A percentile compares a stretch with the other conserved stretches of the same genome.
These are phyloP conservation scores for Tricholauxania praeusta DNA, from an alignment of 2,888 invertebrate genomes.

Conservation along the genomic window DNA sequence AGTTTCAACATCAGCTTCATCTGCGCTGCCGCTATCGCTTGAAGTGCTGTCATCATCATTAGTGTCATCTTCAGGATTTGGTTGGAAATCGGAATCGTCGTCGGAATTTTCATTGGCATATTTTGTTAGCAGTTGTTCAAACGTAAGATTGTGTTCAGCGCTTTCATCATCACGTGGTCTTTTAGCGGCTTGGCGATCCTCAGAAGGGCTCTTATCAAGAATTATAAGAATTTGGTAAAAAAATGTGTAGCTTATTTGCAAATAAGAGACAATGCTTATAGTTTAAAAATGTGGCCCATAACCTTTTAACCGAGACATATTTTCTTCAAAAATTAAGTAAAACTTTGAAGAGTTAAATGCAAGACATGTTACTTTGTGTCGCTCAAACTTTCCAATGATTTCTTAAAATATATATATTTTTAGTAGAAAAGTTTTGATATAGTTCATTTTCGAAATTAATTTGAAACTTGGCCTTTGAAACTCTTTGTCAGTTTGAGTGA, in stretches of 20 bases:
- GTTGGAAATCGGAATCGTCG: constrained; percentile 61
- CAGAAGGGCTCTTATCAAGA: too few species aligned
- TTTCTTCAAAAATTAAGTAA: too few species aligned
- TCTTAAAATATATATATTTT: too few species aligned
- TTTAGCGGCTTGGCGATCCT: constrained; percentile 40
- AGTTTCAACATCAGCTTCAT: constrained; percentile 29
- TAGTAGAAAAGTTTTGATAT: too few species aligned
- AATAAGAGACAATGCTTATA: not conserved
- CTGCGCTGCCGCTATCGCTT: constrained; percentile 22
- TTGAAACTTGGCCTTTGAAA: too few species aligned
- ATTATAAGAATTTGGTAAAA: not conserved
- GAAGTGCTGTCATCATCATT: constrained; percentile 37
- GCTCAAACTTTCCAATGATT: too few species aligned
- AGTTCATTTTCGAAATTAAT: too few species aligned
- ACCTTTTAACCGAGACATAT: too few species aligned
- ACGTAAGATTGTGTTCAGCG: constrained; percentile 52
- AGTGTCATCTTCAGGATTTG: constrained; percentile 48
- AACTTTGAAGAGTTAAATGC: too few species aligned
- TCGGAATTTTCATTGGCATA: constrained; percentile 58
- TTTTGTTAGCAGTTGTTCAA: constrained; percentile 58
- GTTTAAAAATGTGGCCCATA: too few species aligned
- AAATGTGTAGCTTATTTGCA: not conserved
- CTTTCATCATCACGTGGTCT: constrained; percentile 50
- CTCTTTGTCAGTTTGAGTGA: too few species aligned
- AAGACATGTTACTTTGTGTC: too few species aligned